A percentile compares a stretch with the other conserved stretches of the same genome.
Conservation (phyloP, 2,113 vertebrate species). For the Tapirus terrestris region DNA sequence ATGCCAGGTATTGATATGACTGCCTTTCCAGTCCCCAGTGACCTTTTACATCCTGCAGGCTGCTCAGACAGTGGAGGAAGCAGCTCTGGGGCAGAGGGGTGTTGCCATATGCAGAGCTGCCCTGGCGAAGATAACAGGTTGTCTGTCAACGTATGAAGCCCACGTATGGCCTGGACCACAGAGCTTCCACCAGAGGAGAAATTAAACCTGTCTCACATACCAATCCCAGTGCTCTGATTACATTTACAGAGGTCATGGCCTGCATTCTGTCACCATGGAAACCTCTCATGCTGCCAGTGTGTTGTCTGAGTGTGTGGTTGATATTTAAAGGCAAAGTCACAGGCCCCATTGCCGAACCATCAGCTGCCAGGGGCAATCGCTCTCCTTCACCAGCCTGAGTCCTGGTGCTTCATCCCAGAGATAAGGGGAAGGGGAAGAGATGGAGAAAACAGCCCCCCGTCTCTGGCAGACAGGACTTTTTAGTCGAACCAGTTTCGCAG, state of each 20-base stretch:
- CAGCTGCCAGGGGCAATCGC: conserved; percentile 60
- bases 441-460: conserved; percentile 10
- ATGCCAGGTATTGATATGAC: conserved; percentile 25
- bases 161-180: conserved; percentile 82
- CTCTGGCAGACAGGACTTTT: conserved; percentile 8
- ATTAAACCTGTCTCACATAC: conserved; percentile 88
- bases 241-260: conserved; percentile 89
- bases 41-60: conserved; percentile 52
- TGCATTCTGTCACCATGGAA: conserved; percentile 89
- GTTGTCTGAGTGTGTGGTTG: conserved; percentile 84
- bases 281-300: conserved; percentile 85
- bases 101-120: conserved; percentile 70
- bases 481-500: background rate
- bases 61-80: conserved; percentile 63
- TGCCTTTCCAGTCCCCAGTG: background rate
- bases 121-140: conserved; percentile 84
- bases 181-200: conserved; percentile 84
- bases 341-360: conserved; percentile 58
- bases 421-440: conserved; percentile 12
- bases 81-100: conserved; percentile 53
- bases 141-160: conserved; percentile 82
- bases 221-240: conserved; percentile 88
- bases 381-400: conserved; percentile 46
- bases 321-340: conserved; percentile 85
- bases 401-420: conserved; percentile 40